Conservation (phyloP, 2,113 vertebrate genomes). For the Bos indicus region DNA sequence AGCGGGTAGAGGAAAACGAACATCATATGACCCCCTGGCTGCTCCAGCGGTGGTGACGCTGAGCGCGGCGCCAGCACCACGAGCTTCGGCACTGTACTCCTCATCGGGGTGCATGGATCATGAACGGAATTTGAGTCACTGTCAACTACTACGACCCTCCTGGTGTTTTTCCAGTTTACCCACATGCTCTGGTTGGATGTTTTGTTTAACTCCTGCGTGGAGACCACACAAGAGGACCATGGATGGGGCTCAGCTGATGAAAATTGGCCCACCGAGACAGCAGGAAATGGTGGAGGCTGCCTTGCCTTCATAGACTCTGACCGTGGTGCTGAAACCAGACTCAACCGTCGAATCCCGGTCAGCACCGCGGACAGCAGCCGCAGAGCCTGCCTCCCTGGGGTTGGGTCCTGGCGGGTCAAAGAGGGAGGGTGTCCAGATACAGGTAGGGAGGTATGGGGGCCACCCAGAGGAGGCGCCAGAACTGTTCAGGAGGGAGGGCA, state of each 20-base stretch:
- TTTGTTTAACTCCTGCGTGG: neutral
- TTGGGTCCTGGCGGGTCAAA: neutral
- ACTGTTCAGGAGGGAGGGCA: neutral
- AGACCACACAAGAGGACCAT: neutral
- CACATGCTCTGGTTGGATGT: neutral
- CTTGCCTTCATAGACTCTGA: neutral
- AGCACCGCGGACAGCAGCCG: neutral
- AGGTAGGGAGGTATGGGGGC: too few relatives aligned
- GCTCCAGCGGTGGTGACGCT: neutral
- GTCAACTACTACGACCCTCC: neutral
- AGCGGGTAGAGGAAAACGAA: neutral
- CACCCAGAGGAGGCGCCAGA: neutral
- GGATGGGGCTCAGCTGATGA: neutral
- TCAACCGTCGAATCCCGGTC: accelerated
- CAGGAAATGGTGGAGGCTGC: neutral
- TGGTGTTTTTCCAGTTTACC: neutral
- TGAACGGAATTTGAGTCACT: neutral
- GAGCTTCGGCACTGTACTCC: neutral
- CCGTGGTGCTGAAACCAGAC: neutral
- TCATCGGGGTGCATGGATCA: accelerated
- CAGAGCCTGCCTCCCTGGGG: neutral
- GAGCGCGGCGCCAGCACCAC: accelerated
- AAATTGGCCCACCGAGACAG: too few relatives aligned
- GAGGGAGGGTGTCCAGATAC: neutral
- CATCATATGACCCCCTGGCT: too few relatives aligned